Conservation (phyloP, 2,888 invertebrate genomes). For the Cheilosia variabilis region DNA sequence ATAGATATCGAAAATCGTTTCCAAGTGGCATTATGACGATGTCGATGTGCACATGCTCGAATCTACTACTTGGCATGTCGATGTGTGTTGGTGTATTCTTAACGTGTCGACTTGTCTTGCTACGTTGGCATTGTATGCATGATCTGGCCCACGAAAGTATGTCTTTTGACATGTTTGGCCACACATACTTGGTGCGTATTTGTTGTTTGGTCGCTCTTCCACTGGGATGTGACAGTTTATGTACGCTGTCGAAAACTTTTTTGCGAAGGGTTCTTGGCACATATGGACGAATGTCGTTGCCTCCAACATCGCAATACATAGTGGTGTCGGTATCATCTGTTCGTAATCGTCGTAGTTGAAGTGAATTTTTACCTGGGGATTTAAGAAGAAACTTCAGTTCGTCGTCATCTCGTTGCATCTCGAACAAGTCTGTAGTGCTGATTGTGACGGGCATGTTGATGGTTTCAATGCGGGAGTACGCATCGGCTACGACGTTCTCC, state of each 20-base stretch:
- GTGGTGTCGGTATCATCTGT: conserved; percentile 21
- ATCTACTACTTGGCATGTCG: conserved; percentile 32
- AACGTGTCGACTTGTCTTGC: conserved; percentile 30
- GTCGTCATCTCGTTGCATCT: conserved; percentile 29
- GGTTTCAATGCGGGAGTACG: conserved; percentile 19
- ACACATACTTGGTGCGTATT: conserved; percentile 27
- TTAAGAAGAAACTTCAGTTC: conserved; percentile 19
- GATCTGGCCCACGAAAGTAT: conserved; percentile 27
- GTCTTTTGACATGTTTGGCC: conserved; percentile 51
- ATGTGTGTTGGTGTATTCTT: conserved; percentile 48
- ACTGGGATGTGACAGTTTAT: conserved; percentile 24
- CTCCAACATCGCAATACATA: conserved; percentile 18
- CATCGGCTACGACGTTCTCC: conserved; percentile 27
- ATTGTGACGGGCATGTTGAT: conserved; percentile 16
- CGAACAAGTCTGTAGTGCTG: not conserved
- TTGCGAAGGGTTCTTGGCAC: conserved; percentile 4
- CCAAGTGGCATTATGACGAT: conserved; percentile 32
- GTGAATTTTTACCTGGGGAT: conserved; percentile 27
- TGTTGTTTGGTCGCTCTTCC: conserved; percentile 12
- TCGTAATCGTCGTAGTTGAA: conserved; percentile 30
- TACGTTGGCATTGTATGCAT: conserved; percentile 24
- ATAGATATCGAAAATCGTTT: conserved; percentile 15
- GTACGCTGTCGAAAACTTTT: conserved; percentile 23
- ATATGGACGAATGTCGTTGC: conserved; percentile 18
- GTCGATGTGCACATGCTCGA: conserved; percentile 41